Base-by-base conservation (phyloP, 2,797 vertebrate species). In the Urophycis tenuis region DNA sequence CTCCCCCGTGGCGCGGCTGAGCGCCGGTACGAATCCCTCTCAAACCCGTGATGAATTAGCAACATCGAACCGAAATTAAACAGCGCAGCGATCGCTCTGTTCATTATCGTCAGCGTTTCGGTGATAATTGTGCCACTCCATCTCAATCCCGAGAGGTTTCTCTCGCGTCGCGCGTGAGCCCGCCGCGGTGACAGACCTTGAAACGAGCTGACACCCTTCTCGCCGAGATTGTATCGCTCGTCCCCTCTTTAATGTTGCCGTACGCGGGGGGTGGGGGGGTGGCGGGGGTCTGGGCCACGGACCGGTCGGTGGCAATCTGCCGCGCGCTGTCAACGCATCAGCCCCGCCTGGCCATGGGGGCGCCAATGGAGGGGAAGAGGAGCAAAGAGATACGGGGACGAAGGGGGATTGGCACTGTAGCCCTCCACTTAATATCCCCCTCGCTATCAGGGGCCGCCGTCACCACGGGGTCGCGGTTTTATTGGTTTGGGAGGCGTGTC, bases 391-490 rank as follows among this genome's bases (percentile, higher is more conserved):
- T 64, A 67, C 79, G 82, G 81, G n/a, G 3, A 12, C 39, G 39
- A 8, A 53, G 72, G 49, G 73, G 74, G 67, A 80, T 76, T 86
- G 88, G 83, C 87, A 84, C 85, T 85, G 82, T 82, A 81, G 89
- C 79, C 87, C 78, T 75, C 76, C 81, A 53, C 86, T 86, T 85
- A 88, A 88, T 83, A 87, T 85, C 83, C 72, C 75, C 77, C 45
- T 71, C n/a, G 80, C 84, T 89, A 91, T 90, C 89, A 81, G 81
- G 87, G 89, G 87, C 87, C 85, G 86, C 83, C 80, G 87, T 91
- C 89, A 81, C 75, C 81, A 74, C 82, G 72, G 75, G 80, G 85
- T 82, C 75, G 4, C 80, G 80, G 81, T 84, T 90, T 87, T 90
- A 86, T 88, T 86, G 79, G 83, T 81, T 33, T 19, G 31, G 34